Base-by-base conservation (phyloP, 2,888 invertebrate genomes). In the Lycophotia porphyrea region DNA sequence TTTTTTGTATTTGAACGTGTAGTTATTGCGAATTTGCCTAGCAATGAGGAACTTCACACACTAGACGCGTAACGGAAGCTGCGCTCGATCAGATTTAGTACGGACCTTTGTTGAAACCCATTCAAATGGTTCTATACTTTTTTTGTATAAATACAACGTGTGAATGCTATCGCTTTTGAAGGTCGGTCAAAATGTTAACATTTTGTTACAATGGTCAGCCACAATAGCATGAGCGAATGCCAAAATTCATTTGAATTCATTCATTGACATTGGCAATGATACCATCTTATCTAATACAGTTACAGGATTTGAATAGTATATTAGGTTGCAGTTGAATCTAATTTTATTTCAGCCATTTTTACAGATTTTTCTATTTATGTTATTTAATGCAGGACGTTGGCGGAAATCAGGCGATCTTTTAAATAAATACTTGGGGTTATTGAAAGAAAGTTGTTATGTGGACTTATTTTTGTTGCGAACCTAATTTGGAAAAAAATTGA, bases 231-330 rank as follows among this genome's bases (percentile, higher is more conserved):
- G 31, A 65, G 55, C 65, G 64, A 81, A 85, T 82, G 65, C 58
- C 82, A 82, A 69, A 71, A 82, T 60, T 64, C 66, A 67, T 85
- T 82, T 78, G 71, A 78, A 83, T 85, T 82, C 24, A 84, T 81
- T 67, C 85, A 60, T 55, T 83, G 85, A 83, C 83, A 85, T 83
- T 85, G 82, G 74, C 85, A 82, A 63, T 82, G 83, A 83, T 83
- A 85, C 31, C 39, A 83, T 83, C 82, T 85, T 85, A 85, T 82
- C 78, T 71, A 85, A 77, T 65, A 77, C 71, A 61, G 85, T 85
- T 71, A 64, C 67, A 68, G 24, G 68, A 55, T 76, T 70, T 69
- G 55, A 47, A 55, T 52, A 63, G 27, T 9, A 1, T 27, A 47
- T 13, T 55, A 49, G 13, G 24, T 49, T 49, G 15, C 8, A 68